Conservation (phyloP, 2,113 vertebrate species). For the Sceloporus tristichus region DNA sequence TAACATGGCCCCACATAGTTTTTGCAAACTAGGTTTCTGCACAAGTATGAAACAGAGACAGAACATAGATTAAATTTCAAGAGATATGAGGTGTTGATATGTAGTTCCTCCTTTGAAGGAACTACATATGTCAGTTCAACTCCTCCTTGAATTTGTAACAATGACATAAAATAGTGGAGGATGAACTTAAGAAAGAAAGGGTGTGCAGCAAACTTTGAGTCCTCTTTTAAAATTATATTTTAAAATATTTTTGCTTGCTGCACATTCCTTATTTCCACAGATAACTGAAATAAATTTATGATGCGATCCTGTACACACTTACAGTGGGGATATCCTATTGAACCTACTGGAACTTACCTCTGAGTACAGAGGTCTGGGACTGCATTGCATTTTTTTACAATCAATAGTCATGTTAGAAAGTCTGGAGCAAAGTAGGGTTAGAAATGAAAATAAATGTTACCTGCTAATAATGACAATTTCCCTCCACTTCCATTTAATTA, state of each 20-base stretch:
- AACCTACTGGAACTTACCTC: not conserved
- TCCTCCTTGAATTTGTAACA: not conserved
- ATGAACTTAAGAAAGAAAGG: not conserved
- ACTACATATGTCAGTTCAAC: not conserved
- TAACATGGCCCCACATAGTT: too few species aligned
- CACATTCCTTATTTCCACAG: not conserved
- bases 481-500: not conserved
- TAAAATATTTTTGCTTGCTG: not conserved
- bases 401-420: not conserved
- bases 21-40: too few species aligned
- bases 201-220: not conserved
- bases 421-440: not conserved
- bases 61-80: not conserved
- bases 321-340: not conserved
- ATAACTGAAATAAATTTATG: not conserved
- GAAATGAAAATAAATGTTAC: not conserved
- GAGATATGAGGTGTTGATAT: not conserved
- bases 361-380: not conserved
- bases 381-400: not conserved
- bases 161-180: not conserved
- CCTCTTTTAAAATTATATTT: not conserved
- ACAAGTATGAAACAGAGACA: not conserved
- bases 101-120: not conserved
- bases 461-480: too few species aligned
- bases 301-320: not conserved